phyloP scores from a whole-genome alignment of 2,797 vertebrate genomes.

The Arremon aurantiirostris region DNA sequence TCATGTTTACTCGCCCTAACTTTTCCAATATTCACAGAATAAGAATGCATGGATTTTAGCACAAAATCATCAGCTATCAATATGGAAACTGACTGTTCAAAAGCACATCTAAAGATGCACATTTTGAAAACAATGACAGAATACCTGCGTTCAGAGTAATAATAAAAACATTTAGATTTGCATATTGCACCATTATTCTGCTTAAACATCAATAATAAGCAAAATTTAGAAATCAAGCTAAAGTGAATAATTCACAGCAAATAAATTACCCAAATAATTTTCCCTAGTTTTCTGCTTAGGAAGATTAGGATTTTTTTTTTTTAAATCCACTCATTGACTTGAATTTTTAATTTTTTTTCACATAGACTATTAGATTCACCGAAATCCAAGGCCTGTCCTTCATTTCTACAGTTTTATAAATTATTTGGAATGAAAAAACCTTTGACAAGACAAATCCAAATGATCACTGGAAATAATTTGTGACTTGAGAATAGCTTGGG shows the following conservation, averaged over 20 bases:
- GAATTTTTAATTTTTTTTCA: not conserved
- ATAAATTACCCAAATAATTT: not conserved
- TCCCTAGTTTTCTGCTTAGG: not conserved
- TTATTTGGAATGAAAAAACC: not conserved
- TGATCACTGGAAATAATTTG: not conserved
- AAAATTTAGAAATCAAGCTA: not conserved
- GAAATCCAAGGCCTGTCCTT: not conserved
- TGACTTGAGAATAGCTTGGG: not conserved
- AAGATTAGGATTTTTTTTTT: not conserved
- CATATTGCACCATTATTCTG: not conserved
- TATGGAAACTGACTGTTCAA: not conserved
- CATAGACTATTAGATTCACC: not conserved
- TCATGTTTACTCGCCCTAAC: conserved; percentile 54
- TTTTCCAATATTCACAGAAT: conserved; percentile 30
- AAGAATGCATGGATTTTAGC: not conserved
- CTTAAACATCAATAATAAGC: not conserved
- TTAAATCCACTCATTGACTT: not conserved
- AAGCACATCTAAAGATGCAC: not conserved
- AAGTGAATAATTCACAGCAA: not conserved
- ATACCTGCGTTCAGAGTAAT: not conserved
- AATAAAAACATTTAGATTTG: not conserved
- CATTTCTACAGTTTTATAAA: not conserved
- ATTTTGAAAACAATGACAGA: not conserved
- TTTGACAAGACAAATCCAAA: not conserved
- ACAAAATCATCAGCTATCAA: not conserved